phyloP scores from a whole-genome alignment of 2,113 vertebrate genomes.

The Mus musculus region GRCm39 chr8:113430001-113430500 shows the following conservation, averaged over 20 bases:
- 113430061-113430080: neutral
- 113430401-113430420: neutral
- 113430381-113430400: neutral
- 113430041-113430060: neutral
- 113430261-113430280: neutral
- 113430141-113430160: neutral
- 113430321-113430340: neutral
- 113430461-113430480: neutral
- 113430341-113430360: neutral
- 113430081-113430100: neutral
- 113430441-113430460: neutral
- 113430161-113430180: neutral
- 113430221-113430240: neutral
- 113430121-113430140: neutral
- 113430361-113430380: neutral
- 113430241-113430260: neutral
- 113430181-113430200: neutral
- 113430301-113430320: neutral
- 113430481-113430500: neutral
- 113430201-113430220: neutral
- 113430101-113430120: neutral
- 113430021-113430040: neutral
- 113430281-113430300: neutral
- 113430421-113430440: neutral
- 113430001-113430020: slow-evolving; percentile 29